Conservation (phyloP, 1,140 invertebrate genomes). For the Drosophila cardini region DNA sequence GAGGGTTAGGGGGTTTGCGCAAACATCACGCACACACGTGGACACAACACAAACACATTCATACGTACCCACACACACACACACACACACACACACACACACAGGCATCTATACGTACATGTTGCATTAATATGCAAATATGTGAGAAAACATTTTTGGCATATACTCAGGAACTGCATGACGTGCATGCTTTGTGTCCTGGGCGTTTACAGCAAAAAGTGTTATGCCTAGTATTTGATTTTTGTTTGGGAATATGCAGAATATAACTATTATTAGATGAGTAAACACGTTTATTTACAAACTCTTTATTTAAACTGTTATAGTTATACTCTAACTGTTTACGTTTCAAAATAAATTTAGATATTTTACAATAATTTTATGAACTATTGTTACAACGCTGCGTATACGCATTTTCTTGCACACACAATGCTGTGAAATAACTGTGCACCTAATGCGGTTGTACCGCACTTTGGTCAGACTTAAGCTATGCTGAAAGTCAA, state of each 20-base stretch:
- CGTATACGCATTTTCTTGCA: background rate
- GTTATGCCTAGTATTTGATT: constrained; percentile 8
- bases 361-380: too few relatives aligned
- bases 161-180: constrained; percentile 27
- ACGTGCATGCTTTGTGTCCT: constrained; percentile 7
- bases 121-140: constrained; percentile 79
- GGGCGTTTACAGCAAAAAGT: constrained; percentile 13
- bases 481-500: constrained; percentile 51
- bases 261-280: constrained; percentile 1
- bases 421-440: constrained; percentile 1
- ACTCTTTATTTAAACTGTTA: background rate
- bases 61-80: constrained; percentile 27
- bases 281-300: background rate
- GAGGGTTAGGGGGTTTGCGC: constrained; percentile 63
- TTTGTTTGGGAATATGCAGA: background rate
- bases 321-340: too few relatives aligned
- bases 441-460: constrained; percentile 28
- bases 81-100: constrained; percentile 30
- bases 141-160: constrained; percentile 67
- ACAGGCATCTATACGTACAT: constrained; percentile 31
- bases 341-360: too few relatives aligned
- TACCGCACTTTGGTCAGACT: constrained; percentile 8
- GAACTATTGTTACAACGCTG: background rate
- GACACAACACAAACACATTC: constrained; percentile 19
- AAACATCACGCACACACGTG: constrained; percentile 45